Evolutionary conservation across 1,140 invertebrate species (phyloP).

Genomic region (Tyrophagus putrescentiae): DNA sequence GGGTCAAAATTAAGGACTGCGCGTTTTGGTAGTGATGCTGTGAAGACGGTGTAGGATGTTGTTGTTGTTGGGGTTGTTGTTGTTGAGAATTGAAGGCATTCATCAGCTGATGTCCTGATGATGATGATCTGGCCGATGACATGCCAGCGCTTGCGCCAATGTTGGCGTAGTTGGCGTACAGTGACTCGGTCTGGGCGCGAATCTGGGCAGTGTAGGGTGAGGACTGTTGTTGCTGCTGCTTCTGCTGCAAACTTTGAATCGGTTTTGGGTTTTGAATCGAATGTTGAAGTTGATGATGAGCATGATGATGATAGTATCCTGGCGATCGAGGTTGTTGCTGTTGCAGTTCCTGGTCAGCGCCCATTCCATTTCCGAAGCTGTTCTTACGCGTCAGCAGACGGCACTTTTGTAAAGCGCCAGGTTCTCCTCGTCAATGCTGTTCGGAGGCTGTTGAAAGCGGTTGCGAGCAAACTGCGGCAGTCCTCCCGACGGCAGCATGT

Average conservation of each 20-base stretch:
- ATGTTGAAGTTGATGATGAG: background rate
- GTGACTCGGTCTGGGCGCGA: background rate
- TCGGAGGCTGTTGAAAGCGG: too few species aligned
- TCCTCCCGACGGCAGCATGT: too few species aligned
- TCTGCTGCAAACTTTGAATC: too few species aligned
- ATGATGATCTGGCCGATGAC: constrained; percentile 1
- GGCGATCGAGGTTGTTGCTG: too few species aligned
- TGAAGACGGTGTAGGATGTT: background rate
- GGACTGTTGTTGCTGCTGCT: too few species aligned
- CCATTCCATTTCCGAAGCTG: background rate
- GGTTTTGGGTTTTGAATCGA: too few species aligned
- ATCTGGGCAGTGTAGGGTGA: background rate
- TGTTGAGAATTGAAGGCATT: too few species aligned
- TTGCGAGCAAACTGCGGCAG: too few species aligned
- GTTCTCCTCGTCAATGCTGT: background rate
- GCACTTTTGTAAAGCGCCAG: background rate
- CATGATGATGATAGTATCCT: background rate
- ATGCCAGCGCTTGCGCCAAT: background rate
- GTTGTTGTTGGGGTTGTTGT: too few species aligned
- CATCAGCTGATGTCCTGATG: too few species aligned
- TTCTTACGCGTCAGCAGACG: background rate
- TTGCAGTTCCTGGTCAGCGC: too few species aligned
- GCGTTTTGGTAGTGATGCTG: background rate
- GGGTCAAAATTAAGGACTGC: too few species aligned
- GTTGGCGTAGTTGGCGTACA: constrained; percentile 1